Conservation (phyloP, 2,888 invertebrate species). For the Drosophila vallismaia region DNA sequence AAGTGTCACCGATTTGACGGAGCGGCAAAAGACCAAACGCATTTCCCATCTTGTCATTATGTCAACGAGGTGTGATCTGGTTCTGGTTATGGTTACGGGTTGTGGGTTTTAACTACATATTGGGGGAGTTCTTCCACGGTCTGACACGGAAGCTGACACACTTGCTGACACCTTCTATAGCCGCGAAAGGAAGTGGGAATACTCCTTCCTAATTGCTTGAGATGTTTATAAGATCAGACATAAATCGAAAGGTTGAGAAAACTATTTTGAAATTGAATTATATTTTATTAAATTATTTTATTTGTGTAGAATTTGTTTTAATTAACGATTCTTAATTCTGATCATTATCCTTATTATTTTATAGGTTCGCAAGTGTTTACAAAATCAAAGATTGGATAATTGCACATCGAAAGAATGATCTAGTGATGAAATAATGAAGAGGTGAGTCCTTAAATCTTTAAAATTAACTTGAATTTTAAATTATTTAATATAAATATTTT, state of each 20-base stretch:
- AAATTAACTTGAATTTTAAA: no score
- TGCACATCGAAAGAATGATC: no score
- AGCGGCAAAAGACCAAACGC: slow-evolving; percentile 62
- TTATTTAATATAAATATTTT: no score
- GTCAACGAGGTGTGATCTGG: slow-evolving; percentile 45
- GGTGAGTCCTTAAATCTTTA: no score
- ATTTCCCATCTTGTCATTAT: slow-evolving; percentile 62
- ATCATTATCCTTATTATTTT: no score
- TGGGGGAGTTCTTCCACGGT: neutral
- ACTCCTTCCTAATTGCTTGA: neutral
- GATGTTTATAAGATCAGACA: neutral
- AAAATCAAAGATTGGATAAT: no score
- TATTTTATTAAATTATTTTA: no score
- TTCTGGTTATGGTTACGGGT: slow-evolving; percentile 22
- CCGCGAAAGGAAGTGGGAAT: slow-evolving; percentile 16
- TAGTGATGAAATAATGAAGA: no score
- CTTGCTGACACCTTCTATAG: slow-evolving; percentile 15
- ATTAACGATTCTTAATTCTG: no score
- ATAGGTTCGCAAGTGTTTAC: no score
- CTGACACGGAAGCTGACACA: slow-evolving; percentile 20
- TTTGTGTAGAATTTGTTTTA: no score
- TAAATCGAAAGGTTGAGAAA: neutral
- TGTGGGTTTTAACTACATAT: neutral
- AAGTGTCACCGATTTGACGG: slow-evolving; percentile 73
- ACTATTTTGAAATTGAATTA: neutral